Evolutionary conservation across 2,797 vertebrate species (phyloP).

Genomic region (Microctenopoma steveboyesi): DNA sequence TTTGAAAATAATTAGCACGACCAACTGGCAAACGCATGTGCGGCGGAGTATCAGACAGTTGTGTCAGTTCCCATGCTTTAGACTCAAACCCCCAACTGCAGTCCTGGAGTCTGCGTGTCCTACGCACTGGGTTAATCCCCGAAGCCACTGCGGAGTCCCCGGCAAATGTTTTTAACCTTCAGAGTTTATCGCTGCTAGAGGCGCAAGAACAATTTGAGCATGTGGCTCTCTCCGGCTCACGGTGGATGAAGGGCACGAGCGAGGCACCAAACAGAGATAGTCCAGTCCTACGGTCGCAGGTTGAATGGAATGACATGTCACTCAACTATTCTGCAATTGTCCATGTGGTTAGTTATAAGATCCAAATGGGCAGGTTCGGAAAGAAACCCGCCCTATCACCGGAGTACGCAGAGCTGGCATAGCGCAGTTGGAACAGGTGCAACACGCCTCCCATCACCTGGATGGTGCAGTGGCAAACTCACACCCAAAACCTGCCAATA

Average conservation of each 20-base stretch:
- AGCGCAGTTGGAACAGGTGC: slow-evolving; percentile 84
- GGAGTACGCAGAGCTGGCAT: slow-evolving; percentile 70
- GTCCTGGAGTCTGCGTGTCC: slow-evolving; percentile 2
- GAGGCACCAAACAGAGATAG: slow-evolving; percentile 31
- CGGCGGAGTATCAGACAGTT: slow-evolving; percentile 10
- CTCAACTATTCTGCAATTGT: slow-evolving; percentile 8
- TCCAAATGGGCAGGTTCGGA: slow-evolving; percentile 37
- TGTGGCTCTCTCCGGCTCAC: slow-evolving; percentile 28
- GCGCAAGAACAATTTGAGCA: slow-evolving; percentile 19
- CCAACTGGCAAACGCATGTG: slow-evolving; percentile 4
- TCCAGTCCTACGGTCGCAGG: slow-evolving; percentile 32
- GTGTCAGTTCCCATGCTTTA: slow-evolving; percentile 13
- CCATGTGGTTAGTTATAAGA: not conserved
- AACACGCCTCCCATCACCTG: slow-evolving; percentile 77
- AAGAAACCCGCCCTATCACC: slow-evolving; percentile 40
- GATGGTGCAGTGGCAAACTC: slow-evolving; percentile 63
- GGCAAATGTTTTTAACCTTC: slow-evolving; percentile 52
- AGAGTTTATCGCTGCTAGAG: slow-evolving; percentile 41
- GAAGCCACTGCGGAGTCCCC: slow-evolving; percentile 37
- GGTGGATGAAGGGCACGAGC: slow-evolving; percentile 41
- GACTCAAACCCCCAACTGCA: slow-evolving; percentile 16
- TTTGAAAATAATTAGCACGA: not conserved
- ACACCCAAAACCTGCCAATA: slow-evolving; percentile 31
- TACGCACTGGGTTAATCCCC: slow-evolving; percentile 27
- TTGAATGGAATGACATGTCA: slow-evolving; percentile 17